Evolutionary conservation across 2,113 vertebrate genomes (phyloP), one percentile per base, ranked within the genome.

Genomic region (Siphamia tubifer): DNA sequence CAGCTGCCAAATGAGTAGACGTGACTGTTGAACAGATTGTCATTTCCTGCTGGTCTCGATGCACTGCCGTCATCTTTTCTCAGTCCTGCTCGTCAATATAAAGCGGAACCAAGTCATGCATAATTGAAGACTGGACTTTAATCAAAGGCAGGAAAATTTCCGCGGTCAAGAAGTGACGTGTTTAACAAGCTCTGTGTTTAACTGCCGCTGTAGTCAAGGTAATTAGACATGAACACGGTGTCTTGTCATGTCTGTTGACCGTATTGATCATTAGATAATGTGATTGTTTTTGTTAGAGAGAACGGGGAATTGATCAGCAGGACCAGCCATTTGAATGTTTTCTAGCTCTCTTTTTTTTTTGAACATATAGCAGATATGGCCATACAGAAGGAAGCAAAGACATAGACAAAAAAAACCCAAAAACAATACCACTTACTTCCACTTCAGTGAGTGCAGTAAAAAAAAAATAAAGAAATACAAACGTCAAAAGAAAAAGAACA

Each of bases 71-170:
- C 19, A 16, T 60, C 21, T 28, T 17, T 9, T 19, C 4, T 52
- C 47, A 19, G 28, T 32, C 17, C 35, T 42, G 27, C 2, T 20
- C 63, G 53, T 69, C 74, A 17, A 62, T 65, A 27, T 20, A 60
- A 38, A 1, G 15, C 58, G 24, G 45, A 25, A 8, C 16, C 8
- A 0, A 15, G n/a, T 53, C 58, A 10, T 77, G 5, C 15, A 61
- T 72, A 20, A 62, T 80, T 66, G 12, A 69, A 15, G 3, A 6
- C 4, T 10, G 4, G 47, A 17, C 43, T 56, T 9, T 16, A 11
- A 11, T 24, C 17, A 15, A 55, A 11, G 23, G 30, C 17, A 27
- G n/a, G 1, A 58, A 13, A 4, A 12, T 25, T 60, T 27, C n/a
- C 15, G 12, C 25, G 8, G 31, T 32, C 20, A 23, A 17, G 35